These are phyloP conservation scores for Liasis olivaceus DNA, from an alignment of 2,797 vertebrate genomes.

Conservation along the genomic window DNA sequence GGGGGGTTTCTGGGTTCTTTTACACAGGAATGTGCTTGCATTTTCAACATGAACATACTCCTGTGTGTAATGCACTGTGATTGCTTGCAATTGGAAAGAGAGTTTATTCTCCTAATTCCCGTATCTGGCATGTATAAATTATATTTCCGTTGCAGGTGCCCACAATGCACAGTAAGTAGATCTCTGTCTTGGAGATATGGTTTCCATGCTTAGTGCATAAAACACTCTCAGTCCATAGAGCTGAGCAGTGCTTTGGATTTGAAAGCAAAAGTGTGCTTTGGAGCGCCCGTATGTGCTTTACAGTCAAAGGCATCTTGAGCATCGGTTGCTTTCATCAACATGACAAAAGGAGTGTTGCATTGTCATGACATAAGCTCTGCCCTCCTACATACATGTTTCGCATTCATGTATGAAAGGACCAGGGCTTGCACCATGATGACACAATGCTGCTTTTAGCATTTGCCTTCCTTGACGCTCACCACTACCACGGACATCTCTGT, in stretches of 20 bases:
- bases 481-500: not conserved
- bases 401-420: not conserved
- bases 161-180: not conserved
- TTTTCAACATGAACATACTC: not conserved
- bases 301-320: not conserved
- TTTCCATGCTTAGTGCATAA: too few relatives aligned
- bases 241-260: not conserved
- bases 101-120: not conserved
- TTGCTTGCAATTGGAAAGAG: not conserved
- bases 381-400: not conserved
- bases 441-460: not conserved
- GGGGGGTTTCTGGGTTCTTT: not conserved
- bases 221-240: not conserved
- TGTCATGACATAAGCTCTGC: not conserved
- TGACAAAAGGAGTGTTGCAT: not conserved
- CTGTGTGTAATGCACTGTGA: not conserved
- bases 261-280: not conserved
- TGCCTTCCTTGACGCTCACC: not conserved
- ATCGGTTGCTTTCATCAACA: not conserved
- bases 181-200: not conserved
- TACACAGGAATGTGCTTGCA: not conserved
- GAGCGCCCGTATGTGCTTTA: not conserved
- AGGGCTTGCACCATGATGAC: not conserved
- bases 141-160: not conserved
- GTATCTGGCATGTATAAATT: not conserved